Percentiles rank a stretch among this genome's conserved stretches.
These are phyloP conservation scores for Chrysochloris asiatica DNA, from an alignment of 2,113 vertebrate species.

Conservation along the genomic window DNA sequence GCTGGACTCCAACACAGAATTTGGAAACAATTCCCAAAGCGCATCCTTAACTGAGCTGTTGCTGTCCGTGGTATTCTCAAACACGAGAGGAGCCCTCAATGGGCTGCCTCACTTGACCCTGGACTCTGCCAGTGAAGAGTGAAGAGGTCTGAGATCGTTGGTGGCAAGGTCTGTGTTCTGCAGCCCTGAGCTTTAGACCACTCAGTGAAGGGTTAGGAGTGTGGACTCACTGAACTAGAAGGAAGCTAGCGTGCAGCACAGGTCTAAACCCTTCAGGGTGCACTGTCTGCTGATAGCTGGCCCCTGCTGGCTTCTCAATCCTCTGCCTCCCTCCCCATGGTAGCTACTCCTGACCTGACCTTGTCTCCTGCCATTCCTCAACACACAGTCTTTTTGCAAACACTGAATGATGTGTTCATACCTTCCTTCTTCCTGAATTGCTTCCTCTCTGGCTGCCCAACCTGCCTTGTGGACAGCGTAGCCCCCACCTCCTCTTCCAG, in stretches of 20 bases:
- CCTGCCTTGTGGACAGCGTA: neutral
- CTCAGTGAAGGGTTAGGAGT: fast-evolving
- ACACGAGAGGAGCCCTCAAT: no score
- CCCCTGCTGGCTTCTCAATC: neutral
- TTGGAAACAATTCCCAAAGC: no score
- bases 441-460: no score
- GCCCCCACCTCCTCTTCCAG: neutral
- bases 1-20: no score
- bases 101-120: neutral
- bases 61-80: neutral
- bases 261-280: neutral
- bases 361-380: no score
- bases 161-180: no score
- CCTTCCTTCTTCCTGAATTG: neutral
- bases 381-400: neutral
- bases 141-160: neutral
- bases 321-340: neutral
- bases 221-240: neutral
- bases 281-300: neutral
- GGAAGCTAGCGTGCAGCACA: neutral
- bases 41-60: neutral
- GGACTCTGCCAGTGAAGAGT: neutral
- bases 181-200: neutral
- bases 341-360: neutral
- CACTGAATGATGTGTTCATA: neutral